Percentiles rank a stretch among this genome's conserved stretches.
Evolutionary conservation across 2,797 vertebrate species (phyloP).

Genomic region (Selene dorsalis): DNA sequence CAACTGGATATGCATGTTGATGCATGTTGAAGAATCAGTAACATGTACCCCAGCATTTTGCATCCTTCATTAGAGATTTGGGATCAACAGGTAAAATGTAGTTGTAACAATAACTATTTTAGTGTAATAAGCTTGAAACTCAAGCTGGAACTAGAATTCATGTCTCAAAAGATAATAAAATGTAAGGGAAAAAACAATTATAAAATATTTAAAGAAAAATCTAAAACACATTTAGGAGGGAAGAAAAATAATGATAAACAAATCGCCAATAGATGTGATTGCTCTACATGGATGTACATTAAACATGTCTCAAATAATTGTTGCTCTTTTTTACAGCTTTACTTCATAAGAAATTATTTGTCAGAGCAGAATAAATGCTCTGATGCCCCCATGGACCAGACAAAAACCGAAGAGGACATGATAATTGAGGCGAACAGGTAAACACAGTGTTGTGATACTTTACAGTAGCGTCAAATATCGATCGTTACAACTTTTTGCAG

Average conservation of each 20-base stretch:
- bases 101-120: neutral
- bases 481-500: neutral
- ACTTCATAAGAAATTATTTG: slow-evolving; percentile 91
- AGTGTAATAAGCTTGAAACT: neutral
- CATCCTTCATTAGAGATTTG: neutral
- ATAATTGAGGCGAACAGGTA: slow-evolving; percentile 90
- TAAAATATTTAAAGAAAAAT: neutral
- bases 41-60: neutral
- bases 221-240: neutral
- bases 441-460: neutral
- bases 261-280: neutral
- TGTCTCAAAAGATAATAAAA: neutral
- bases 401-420: slow-evolving; percentile 85
- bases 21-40: neutral
- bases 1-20: neutral
- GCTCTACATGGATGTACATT: neutral
- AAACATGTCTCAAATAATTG: neutral
- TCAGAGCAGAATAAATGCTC: slow-evolving; percentile 74
- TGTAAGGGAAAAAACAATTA: neutral
- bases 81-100: neutral
- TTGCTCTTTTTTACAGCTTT: slow-evolving; percentile 81
- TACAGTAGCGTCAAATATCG: neutral
- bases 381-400: slow-evolving; percentile 73
- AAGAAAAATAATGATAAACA: neutral
- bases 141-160: neutral